These are phyloP conservation scores for Xerus inauris DNA, from an alignment of 2,113 vertebrate genomes.

Conservation along the genomic window DNA sequence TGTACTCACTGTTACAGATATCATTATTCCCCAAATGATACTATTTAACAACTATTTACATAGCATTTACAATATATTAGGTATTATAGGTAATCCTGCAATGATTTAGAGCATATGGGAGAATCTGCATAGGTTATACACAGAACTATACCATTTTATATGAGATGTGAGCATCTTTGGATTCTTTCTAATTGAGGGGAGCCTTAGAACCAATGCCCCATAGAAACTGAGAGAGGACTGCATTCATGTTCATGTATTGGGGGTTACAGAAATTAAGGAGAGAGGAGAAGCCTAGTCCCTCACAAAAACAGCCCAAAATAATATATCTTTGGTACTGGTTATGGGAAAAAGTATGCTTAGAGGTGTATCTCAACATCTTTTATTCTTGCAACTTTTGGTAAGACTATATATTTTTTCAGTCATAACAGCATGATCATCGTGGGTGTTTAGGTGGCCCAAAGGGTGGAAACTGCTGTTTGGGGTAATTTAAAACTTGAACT, in stretches of 20 bases:
- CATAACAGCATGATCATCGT: neutral
- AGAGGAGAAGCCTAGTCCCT: too few species aligned
- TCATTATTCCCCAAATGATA: neutral
- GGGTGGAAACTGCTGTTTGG: neutral
- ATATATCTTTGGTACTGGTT: neutral
- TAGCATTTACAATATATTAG: neutral
- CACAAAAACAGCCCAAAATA: neutral
- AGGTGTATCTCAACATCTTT: neutral
- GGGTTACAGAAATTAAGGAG: neutral
- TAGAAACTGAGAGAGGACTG: neutral
- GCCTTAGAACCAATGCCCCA: neutral
- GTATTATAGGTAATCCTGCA: neutral
- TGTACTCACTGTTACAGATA: neutral
- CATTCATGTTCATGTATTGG: neutral
- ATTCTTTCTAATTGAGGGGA: neutral
- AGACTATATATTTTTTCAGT: constrained; percentile 15
- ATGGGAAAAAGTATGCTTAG: neutral
- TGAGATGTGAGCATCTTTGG: neutral
- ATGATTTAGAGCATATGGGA: neutral
- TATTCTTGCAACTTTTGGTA: neutral
- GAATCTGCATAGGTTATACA: neutral
- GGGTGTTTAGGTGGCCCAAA: neutral
- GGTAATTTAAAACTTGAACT: constrained; percentile 53
- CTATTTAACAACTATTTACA: neutral
- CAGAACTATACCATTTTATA: neutral